These are phyloP conservation scores for Todiramphus saurophagus DNA, from an alignment of 2,113 vertebrate genomes.

Conservation along the genomic window DNA sequence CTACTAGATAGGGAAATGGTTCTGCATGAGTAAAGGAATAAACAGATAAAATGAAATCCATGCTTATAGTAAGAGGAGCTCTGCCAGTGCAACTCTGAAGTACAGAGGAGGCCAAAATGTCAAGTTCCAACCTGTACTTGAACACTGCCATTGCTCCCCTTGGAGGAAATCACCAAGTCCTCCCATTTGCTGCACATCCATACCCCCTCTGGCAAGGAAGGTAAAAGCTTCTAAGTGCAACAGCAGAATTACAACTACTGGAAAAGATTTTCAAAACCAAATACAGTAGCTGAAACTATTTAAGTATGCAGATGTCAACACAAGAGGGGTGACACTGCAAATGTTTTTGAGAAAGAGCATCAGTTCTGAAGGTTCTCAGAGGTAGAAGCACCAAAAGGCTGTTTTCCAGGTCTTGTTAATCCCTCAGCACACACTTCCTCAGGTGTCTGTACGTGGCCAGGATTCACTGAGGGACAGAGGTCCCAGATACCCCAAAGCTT, in stretches of 20 bases:
- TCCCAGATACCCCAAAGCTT: neutral
- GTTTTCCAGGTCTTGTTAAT: neutral
- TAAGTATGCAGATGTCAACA: neutral
- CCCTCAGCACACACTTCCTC: neutral
- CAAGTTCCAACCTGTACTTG: neutral
- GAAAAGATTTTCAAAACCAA: neutral
- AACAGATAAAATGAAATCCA: neutral
- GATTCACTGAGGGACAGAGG: neutral
- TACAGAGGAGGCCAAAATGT: neutral
- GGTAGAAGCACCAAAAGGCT: neutral
- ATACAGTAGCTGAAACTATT: neutral
- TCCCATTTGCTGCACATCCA: neutral
- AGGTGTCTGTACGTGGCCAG: accelerated
- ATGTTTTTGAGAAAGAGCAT: neutral
- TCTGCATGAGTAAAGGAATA: neutral
- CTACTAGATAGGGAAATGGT: neutral
- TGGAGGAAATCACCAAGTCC: neutral
- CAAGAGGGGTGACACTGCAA: neutral
- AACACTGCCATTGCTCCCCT: neutral
- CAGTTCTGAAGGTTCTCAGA: neutral
- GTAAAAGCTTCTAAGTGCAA: neutral
- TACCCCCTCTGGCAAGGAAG: neutral
- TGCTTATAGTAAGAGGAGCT: neutral
- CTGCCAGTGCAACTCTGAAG: neutral
- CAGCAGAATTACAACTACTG: neutral